Evolutionary conservation across 2,888 invertebrate genomes (phyloP).

Genomic region (Leptinotarsa rubiginosa): DNA sequence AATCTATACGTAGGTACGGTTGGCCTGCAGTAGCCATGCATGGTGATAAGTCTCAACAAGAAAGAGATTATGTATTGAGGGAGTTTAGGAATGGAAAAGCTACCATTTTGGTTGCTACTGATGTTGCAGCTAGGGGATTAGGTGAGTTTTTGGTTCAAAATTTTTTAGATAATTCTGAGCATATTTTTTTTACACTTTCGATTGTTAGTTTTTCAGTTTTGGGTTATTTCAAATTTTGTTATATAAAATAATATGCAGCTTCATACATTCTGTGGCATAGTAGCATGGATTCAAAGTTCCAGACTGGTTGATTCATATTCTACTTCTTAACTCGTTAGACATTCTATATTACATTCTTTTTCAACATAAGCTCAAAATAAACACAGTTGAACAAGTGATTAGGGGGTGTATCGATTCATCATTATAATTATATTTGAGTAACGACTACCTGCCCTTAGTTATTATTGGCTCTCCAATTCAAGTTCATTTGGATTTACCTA

Average conservation of each 20-base stretch:
- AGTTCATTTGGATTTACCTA: too few relatives aligned
- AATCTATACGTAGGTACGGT: slow-evolving; percentile 79
- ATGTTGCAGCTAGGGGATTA: slow-evolving; percentile 95
- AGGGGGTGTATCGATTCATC: too few relatives aligned
- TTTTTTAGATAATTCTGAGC: neutral
- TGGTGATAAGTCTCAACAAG: slow-evolving; percentile 94
- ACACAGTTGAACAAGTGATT: too few relatives aligned
- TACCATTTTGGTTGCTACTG: slow-evolving; percentile 93
- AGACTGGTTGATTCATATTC: slow-evolving; percentile 11
- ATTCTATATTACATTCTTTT: too few relatives aligned
- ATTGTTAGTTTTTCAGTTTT: neutral
- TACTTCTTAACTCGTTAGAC: neutral
- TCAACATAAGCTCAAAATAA: too few relatives aligned
- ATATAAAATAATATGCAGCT: neutral
- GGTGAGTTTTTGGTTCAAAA: slow-evolving; percentile 73
- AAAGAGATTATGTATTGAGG: slow-evolving; percentile 90
- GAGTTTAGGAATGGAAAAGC: slow-evolving; percentile 89
- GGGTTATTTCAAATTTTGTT: neutral
- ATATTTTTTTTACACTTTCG: neutral
- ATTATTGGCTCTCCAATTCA: too few relatives aligned
- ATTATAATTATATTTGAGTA: too few relatives aligned
- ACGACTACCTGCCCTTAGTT: too few relatives aligned
- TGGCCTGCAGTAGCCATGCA: slow-evolving; percentile 87
- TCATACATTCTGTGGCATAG: slow-evolving; percentile 11
- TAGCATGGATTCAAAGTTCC: slow-evolving; percentile 20